Evolutionary conservation across 2,113 vertebrate species (phyloP).

Genomic region (Paedocypris sp.): DNA sequence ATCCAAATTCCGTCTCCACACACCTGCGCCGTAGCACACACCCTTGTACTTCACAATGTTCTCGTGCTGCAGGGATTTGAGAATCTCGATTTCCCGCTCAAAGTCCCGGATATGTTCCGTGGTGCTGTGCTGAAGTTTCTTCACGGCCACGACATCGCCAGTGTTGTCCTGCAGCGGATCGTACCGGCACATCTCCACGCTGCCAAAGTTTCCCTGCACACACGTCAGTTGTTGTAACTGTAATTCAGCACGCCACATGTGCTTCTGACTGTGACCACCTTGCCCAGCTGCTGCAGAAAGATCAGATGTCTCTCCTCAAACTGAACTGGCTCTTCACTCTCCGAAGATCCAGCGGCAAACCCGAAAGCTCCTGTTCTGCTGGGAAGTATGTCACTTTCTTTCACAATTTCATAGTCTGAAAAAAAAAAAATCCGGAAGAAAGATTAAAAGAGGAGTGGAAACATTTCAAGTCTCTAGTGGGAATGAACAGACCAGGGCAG

Average conservation of each 20-base stretch:
- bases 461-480: background rate
- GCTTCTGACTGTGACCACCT: conserved; percentile 60
- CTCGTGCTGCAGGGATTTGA: conserved; percentile 92
- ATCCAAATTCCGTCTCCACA: background rate
- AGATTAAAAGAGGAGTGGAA: background rate
- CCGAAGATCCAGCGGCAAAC: conserved; percentile 73
- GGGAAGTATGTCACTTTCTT: conserved; percentile 86
- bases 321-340: conserved; percentile 77
- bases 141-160: conserved; percentile 93
- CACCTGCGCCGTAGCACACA: conserved; percentile 95
- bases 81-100: conserved; percentile 95
- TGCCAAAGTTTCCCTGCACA: conserved; percentile 90
- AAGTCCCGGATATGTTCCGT: conserved; percentile 91
- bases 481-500: conserved; percentile 72
- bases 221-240: background rate
- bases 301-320: conserved; percentile 96
- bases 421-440: background rate
- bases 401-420: conserved; percentile 35
- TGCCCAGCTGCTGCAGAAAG: conserved; percentile 92
- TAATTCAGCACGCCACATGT: background rate
- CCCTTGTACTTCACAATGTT: conserved; percentile 99
- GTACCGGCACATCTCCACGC: conserved; percentile 95
- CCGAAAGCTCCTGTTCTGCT: conserved; percentile 69
- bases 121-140: conserved; percentile 93
- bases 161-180: conserved; percentile 94